Evolutionary conservation across 2,113 vertebrate genomes (phyloP), one percentile per base, ranked within the genome.

Genomic region (Pogonocichla stellata): DNA sequence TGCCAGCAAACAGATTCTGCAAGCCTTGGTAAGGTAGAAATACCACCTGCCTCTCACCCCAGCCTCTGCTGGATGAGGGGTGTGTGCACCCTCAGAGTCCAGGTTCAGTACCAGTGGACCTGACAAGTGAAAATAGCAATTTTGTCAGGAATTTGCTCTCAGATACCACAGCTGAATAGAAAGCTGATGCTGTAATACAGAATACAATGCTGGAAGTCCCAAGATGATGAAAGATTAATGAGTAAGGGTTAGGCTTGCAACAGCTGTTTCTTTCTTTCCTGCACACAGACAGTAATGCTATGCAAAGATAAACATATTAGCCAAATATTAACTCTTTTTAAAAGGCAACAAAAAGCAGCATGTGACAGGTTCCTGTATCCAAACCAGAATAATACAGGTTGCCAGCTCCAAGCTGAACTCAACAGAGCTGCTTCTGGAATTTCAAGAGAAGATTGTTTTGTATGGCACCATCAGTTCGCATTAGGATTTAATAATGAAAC

Each of bases 171-270:
- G 88, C 74, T 88, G 86, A 95, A 93, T 65, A 71, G 94, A 94
- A 93, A 95, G 80, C 92, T 75, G 88, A 66, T 92, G 75, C 91
- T 94, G 71, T 93, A 95, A 87, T 11, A 86, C 82, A 85, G 70
- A 96, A 65, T 65, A 91, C 66, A 92, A 43, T 6, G 9, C 74
- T 94, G 70, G 54, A 96, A 96, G 78, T 95, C 96, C 97, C 96
- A 92, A 86, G 94, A 89, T 95, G 96, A 92, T 92, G 84, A 94
- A 96, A 96, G 94, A 96, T 96, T 97, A 97, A 97, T 97, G 96
- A 97, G 86, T 54, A 72, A 64, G 92, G 90, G 67, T 95, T 93
- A 96, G 73, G 92, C 60, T 95, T 95, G 87, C 89, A 96, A 96
- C 94, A 96, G 95, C 96, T 97, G 91, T 85, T 97, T 81, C 83